A percentile compares a stretch with the other conserved stretches of the same genome.
These are phyloP conservation scores for Chrysina gloriosa DNA, from an alignment of 2,888 invertebrate species.

Conservation along the genomic window DNA sequence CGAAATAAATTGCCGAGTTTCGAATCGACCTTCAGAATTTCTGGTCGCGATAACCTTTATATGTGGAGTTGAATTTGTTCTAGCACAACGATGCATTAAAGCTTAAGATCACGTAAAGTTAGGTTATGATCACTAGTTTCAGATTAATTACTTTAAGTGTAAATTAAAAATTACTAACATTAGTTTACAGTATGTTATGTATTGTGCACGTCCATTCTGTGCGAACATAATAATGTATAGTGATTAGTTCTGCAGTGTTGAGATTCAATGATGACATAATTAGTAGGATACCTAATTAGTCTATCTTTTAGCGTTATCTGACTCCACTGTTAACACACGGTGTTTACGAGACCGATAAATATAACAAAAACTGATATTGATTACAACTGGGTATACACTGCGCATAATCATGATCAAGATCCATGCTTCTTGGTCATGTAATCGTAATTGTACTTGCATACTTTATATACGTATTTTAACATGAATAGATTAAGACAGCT, in stretches of 20 bases:
- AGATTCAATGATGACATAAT: no score
- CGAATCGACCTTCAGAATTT: constrained; percentile 32
- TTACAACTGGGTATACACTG: neutral
- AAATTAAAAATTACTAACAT: neutral
- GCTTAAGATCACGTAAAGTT: constrained; percentile 3
- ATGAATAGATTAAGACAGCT: no score
- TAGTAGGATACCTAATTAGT: no score
- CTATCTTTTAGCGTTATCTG: no score
- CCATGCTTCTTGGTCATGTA: no score
- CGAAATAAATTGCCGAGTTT: neutral
- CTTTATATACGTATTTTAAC: no score
- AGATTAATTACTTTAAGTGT: no score
- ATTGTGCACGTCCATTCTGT: no score
- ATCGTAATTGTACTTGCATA: no score
- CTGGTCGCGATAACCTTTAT: constrained; percentile 41
- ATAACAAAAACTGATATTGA: neutral
- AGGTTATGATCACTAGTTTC: no score
- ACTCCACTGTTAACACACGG: no score
- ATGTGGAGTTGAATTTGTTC: constrained; percentile 24
- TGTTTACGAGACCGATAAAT: neutral
- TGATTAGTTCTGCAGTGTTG: neutral
- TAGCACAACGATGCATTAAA: neutral
- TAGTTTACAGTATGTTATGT: neutral
- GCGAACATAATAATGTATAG: no score
- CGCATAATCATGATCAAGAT: neutral